These are phyloP conservation scores for Emydocephalus ijimae DNA, from an alignment of 2,113 vertebrate species.

Conservation along the genomic window DNA sequence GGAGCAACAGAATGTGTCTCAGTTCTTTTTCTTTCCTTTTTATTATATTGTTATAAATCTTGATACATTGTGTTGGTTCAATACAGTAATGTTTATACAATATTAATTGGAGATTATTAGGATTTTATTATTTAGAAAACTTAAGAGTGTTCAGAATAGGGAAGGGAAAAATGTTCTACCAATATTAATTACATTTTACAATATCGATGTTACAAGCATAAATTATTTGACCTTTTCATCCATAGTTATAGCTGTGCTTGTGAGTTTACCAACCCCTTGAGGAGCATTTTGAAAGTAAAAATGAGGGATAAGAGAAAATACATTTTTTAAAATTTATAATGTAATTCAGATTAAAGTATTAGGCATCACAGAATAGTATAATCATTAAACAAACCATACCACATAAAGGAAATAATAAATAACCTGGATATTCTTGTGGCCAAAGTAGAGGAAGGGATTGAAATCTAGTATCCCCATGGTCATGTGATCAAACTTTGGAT, in stretches of 20 bases:
- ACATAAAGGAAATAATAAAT: neutral
- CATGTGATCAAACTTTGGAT: neutral
- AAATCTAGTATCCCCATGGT: neutral
- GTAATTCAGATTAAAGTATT: neutral
- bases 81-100: neutral
- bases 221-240: neutral
- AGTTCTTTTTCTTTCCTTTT: neutral
- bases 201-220: neutral
- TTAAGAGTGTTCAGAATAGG: neutral
- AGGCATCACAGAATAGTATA: neutral
- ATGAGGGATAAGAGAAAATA: neutral
- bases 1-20: neutral
- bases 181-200: neutral
- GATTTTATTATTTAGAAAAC: neutral
- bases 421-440: neutral
- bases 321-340: neutral
- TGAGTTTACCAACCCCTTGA: neutral
- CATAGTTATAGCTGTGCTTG: neutral
- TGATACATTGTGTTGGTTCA: neutral
- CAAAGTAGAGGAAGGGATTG: neutral
- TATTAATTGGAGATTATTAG: neutral
- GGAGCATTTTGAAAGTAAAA: neutral
- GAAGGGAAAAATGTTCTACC: neutral
- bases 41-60: neutral
- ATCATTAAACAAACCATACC: neutral